Evolutionary conservation across 1,140 invertebrate species (phyloP), one percentile per base, ranked within the genome.

Genomic region (Pararge aegeria): DNA sequence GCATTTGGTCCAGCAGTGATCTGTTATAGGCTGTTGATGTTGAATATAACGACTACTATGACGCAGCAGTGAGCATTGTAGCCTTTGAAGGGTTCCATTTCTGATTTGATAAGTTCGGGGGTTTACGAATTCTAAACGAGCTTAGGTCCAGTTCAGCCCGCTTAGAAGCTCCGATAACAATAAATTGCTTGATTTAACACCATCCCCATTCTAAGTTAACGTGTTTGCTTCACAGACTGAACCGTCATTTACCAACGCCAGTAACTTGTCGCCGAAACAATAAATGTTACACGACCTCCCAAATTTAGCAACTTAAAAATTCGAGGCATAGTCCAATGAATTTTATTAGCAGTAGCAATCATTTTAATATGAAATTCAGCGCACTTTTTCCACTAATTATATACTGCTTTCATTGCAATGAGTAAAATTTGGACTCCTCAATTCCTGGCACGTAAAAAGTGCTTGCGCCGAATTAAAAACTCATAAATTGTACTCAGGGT

Each of bases 381-480:
- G 18, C 52, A 61, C 51, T 54, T 61, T 48, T 54, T 16, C 42
- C 58, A 49, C 54, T 48, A 54, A 54, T 38, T 55, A 60, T 65
- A 56, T 40, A 46, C 18, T 20, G 53, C 52, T 66, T 61, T 58
- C 55, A 46, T 58, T 61, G 52, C 42, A 55, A 58, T 27, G 19
- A 46, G 19, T 55, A 56, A 56, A 56, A 18, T 49, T 48, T 20
- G 30, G 27, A 55, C 53, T 59, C 54, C 40, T 57, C 10, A 15
- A 69, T 68, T 64, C 66, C 9, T 40, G 6, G 27, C 70, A 75
- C 70, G 70, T 61, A 61, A 66, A 62, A 64, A 68, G 29, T 65
- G 64, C 71, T 74, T 71, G 72, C 57, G 58, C 61, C 70, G 72
- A 81, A 79, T 79, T 77, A 72, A 78, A 77, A 79, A 68, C 62